phyloP scores from a whole-genome alignment of 2,113 vertebrate species.

The Gavialis gangeticus region DNA sequence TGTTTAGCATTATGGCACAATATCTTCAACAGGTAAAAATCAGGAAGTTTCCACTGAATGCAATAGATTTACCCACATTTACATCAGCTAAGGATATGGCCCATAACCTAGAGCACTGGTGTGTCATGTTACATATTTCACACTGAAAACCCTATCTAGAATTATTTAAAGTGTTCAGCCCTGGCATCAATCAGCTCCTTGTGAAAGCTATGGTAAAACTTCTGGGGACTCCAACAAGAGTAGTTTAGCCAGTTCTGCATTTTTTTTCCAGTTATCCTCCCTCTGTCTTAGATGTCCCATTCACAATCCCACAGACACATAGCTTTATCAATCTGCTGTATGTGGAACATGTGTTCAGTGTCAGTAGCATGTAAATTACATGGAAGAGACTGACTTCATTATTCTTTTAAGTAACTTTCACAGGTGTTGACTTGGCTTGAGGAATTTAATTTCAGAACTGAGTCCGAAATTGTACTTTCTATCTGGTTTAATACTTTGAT shows the following conservation, averaged over 20 bases:
- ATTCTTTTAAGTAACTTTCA: not conserved
- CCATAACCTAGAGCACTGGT: not conserved
- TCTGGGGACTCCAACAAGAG: not conserved
- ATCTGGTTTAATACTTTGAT: constrained; percentile 59
- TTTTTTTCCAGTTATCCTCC: not conserved
- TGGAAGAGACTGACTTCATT: not conserved
- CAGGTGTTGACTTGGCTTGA: not conserved
- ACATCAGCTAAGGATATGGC: not conserved
- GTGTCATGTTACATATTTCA: not conserved
- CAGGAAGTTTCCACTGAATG: not conserved
- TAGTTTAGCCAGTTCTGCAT: not conserved
- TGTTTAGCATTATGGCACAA: not conserved
- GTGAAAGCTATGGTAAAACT: not conserved
- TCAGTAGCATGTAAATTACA: not conserved
- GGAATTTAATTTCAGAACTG: not conserved
- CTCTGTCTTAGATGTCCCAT: too few species aligned
- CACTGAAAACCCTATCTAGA: not conserved
- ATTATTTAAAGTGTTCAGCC: not conserved
- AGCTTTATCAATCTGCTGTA: not conserved
- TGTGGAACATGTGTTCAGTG: not conserved
- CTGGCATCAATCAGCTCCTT: not conserved
- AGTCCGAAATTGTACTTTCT: constrained; percentile 42
- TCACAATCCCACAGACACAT: not conserved
- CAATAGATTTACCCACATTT: not conserved
- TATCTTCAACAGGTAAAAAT: not conserved